Conservation (phyloP, 2,113 vertebrate genomes). For the Apistogramma diplotaenia region DNA sequence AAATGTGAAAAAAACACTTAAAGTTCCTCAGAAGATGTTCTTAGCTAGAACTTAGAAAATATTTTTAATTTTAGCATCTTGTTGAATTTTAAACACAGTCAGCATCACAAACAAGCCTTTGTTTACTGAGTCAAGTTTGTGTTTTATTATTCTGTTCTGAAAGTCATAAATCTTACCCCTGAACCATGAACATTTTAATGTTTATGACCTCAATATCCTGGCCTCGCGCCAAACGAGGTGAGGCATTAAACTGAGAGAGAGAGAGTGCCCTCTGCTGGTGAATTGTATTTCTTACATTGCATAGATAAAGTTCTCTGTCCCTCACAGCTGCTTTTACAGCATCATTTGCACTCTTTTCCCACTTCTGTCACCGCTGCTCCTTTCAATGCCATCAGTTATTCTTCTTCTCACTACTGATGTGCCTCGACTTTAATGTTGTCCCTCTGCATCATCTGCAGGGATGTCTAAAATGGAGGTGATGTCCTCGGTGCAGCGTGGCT, state of each 20-base stretch:
- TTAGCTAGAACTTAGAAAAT: neutral
- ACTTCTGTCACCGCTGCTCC: neutral
- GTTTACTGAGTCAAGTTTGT: no score
- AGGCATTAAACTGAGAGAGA: neutral
- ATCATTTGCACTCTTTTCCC: neutral
- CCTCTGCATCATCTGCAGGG: conserved; percentile 44
- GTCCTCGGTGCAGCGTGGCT: conserved; percentile 79
- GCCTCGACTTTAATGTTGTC: no score
- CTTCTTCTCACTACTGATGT: no score
- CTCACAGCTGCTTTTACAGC: neutral
- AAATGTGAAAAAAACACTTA: neutral
- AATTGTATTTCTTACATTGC: neutral
- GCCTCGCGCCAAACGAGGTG: neutral
- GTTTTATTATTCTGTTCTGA: no score
- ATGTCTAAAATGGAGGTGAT: conserved; percentile 80
- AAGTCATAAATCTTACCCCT: neutral
- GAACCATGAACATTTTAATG: neutral
- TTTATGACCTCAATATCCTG: neutral
- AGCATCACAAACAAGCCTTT: no score
- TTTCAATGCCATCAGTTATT: neutral
- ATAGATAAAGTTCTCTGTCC: neutral
- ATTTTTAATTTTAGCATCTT: no score
- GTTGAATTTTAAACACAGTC: no score
- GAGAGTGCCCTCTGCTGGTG: conserved; percentile 10
- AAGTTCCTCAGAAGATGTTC: neutral